A percentile compares a stretch with the other conserved stretches of the same genome.
phyloP scores from a whole-genome alignment of 2,113 vertebrate species.

The Myotis lucifugus region DNA sequence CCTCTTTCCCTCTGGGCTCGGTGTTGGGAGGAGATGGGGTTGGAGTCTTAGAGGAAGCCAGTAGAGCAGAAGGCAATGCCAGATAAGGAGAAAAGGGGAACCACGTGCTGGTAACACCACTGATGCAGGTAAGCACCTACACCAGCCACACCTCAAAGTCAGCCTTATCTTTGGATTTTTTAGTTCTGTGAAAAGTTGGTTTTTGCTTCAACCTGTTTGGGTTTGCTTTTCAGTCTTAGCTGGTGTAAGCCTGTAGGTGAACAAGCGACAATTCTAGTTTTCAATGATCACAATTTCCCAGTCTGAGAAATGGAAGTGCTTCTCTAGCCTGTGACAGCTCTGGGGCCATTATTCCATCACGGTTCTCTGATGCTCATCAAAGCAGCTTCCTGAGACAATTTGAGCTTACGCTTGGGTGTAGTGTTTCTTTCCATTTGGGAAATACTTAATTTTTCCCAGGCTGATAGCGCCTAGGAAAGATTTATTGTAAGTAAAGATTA shows the following conservation, averaged over 20 bases:
- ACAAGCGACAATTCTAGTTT: not conserved
- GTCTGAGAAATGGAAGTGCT: not conserved
- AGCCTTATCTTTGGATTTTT: constrained; percentile 64
- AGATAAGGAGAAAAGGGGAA: constrained; percentile 10
- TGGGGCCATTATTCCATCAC: not conserved
- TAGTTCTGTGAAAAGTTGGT: not conserved
- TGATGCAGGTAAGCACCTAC: not conserved
- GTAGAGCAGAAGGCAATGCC: not conserved
- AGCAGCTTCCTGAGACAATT: not conserved
- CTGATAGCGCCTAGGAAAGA: not conserved
- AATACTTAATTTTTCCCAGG: constrained; percentile 1
- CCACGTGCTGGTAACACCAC: not conserved
- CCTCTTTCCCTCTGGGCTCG: not conserved
- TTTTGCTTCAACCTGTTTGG: not conserved
- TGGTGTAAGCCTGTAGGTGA: not conserved
- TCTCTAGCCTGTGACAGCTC: not conserved
- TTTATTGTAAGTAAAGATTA: not conserved
- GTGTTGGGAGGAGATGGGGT: not conserved
- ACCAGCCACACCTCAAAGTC: constrained; percentile 39
- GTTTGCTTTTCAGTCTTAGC: not conserved
- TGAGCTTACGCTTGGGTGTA: not conserved
- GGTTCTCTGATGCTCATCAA: not conserved
- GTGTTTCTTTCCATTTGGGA: not conserved
- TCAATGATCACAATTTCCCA: not conserved
- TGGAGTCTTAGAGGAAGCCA: constrained; percentile 16